Base-by-base conservation (phyloP, 2,113 vertebrate genomes). In the Furnarius figulus region DNA sequence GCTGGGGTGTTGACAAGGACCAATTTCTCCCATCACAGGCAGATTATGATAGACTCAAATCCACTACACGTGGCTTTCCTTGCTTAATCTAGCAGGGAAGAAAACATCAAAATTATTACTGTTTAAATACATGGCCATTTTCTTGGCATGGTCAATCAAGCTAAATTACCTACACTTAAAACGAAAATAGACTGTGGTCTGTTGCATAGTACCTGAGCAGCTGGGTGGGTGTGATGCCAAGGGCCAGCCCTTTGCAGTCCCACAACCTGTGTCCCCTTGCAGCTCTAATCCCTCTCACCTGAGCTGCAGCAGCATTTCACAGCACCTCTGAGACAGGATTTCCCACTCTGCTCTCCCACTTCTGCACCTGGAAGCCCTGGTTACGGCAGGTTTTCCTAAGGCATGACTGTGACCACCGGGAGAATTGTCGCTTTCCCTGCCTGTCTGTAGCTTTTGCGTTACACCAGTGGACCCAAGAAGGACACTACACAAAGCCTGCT, bases 31-130 rank as follows among this genome's bases (percentile, higher is more conserved):
- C 4, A 6, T 94, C 87, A 77, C 2, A 65, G 10, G 1, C 53
- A 90, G 75, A 97, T 94, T 90, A 93, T 92, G 92, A 95, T 80
- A 71, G 71, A 94, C 75, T 50, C 14, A 0, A 90, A 95, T 94
- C 46, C 55, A 90, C 85, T 79, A 79, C 75, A 87, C 0, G 1
- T 80, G 71, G 78, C 33, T 90, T 92, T 62, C 55, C 37, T 88
- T 88, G 75, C 53, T 92, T 90, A 95, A 95, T 86, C 88, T 94
- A 96, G 84, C 89, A 89, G 58, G 7, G 11, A 94, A 72, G 4
- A 83, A 94, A 89, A 70, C 75, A 89, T 92, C 62, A 70, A 46
- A 87, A 91, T 91, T 73, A 87, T 79, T 78, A 65, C 93, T 94
- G 46, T 42, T 95, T 91, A 85, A 95, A 91, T 76, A 76, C 14